These are phyloP conservation scores for Amiota communis DNA, from an alignment of 2,888 invertebrate species.

Conservation along the genomic window DNA sequence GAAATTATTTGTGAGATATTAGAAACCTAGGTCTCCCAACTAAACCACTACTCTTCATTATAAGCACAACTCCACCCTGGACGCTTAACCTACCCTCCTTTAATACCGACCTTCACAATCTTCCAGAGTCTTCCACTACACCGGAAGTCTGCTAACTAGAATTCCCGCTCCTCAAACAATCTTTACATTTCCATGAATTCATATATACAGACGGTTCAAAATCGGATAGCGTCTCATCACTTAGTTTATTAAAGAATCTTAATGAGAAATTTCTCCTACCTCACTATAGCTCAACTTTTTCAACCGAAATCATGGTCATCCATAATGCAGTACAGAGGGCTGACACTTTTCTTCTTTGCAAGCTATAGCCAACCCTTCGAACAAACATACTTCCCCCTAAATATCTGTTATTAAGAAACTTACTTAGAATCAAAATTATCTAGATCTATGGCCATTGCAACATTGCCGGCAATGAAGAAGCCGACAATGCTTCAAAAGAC, in stretches of 20 bases:
- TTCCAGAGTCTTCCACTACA: neutral
- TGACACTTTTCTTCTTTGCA: too few species aligned
- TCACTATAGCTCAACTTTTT: too few species aligned
- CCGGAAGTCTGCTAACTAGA: neutral
- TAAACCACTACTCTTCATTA: neutral
- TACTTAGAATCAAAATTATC: too few species aligned
- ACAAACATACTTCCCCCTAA: neutral
- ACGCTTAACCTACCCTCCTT: neutral
- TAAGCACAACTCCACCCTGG: neutral
- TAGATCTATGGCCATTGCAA: too few species aligned
- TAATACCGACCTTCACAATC: neutral
- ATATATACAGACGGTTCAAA: neutral
- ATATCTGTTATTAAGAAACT: too few species aligned
- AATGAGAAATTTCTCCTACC: too few species aligned
- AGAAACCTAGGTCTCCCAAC: neutral
- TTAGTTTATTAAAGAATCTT: neutral
- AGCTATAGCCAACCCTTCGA: too few species aligned
- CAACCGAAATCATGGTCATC: neutral
- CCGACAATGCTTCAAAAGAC: too few species aligned
- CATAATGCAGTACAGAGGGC: neutral
- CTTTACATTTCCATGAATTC: neutral
- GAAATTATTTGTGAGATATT: too few species aligned
- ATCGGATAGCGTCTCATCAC: neutral
- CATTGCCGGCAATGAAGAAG: too few species aligned
- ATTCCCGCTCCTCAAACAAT: neutral